Evolutionary conservation across 2,797 vertebrate species (phyloP).

Genomic region (Pseudopleuronectes americanus): DNA sequence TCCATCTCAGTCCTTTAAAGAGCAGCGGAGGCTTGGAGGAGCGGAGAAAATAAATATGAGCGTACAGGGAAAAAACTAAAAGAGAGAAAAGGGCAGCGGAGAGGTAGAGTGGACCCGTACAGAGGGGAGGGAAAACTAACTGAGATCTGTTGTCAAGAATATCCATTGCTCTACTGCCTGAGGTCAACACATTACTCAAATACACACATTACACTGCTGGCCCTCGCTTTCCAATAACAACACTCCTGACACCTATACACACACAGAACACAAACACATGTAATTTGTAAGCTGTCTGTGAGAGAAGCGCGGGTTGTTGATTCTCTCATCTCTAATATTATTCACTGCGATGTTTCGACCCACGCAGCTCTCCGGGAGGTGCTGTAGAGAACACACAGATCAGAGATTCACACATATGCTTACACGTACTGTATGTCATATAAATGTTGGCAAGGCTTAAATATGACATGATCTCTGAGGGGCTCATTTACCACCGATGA

Average conservation of each 20-base stretch:
- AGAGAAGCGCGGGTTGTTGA: constrained; percentile 40
- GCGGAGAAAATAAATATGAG: background rate
- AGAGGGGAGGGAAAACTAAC: constrained; percentile 4
- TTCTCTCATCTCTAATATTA: constrained; percentile 50
- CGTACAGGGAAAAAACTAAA: background rate
- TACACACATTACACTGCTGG: constrained; percentile 9
- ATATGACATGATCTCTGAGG: background rate
- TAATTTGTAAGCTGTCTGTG: constrained; percentile 58
- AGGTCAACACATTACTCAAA: constrained; percentile 55
- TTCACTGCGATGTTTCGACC: constrained; percentile 50
- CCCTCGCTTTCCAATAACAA: constrained; percentile 6
- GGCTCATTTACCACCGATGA: background rate
- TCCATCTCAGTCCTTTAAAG: constrained; percentile 24
- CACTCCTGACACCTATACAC: constrained; percentile 7
- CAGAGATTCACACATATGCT: constrained; percentile 20
- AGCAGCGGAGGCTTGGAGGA: background rate
- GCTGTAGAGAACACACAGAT: constrained; percentile 25
- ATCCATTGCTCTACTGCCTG: constrained; percentile 52
- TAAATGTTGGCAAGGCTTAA: background rate
- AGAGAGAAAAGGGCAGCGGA: background rate
- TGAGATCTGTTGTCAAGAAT: constrained; percentile 52
- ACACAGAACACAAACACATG: constrained; percentile 34
- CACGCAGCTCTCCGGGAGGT: constrained; percentile 39
- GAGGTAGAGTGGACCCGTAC: constrained; percentile 20
- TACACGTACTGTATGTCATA: background rate